These are phyloP conservation scores for Maccullochella peelii DNA, from an alignment of 2,113 vertebrate genomes.

Conservation along the genomic window DNA sequence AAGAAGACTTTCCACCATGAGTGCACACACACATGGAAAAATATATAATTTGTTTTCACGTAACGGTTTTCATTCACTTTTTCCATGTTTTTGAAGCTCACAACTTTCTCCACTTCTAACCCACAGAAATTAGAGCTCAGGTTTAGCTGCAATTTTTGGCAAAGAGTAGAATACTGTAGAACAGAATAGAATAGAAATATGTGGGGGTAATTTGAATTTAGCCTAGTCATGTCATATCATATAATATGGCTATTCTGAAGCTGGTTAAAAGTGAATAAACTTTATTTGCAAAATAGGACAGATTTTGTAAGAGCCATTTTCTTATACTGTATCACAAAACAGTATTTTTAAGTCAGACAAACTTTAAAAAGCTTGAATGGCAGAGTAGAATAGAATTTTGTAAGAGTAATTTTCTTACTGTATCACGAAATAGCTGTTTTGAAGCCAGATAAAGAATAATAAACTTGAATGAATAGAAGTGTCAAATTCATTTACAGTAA, in stretches of 20 bases:
- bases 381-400: too few relatives aligned
- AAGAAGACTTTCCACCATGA: constrained; percentile 28
- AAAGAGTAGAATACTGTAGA: constrained; percentile 1
- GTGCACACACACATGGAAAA: constrained; percentile 13
- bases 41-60: constrained; percentile 29
- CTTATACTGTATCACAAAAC: background rate
- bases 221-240: background rate
- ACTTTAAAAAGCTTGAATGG: background rate
- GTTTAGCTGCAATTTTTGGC: background rate
- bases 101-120: constrained; percentile 3
- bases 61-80: background rate
- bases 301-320: background rate
- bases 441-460: background rate
- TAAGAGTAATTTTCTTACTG: background rate
- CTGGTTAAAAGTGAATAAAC: background rate
- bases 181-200: background rate
- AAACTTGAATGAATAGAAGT: background rate
- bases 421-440: background rate
- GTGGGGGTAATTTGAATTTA: background rate
- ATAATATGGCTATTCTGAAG: background rate
- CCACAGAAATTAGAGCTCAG: background rate
- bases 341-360: background rate
- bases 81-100: background rate
- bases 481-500: background rate
- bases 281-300: background rate